These are phyloP conservation scores for Novumbra hubbsi DNA, from an alignment of 2,797 vertebrate genomes.

Conservation along the genomic window DNA sequence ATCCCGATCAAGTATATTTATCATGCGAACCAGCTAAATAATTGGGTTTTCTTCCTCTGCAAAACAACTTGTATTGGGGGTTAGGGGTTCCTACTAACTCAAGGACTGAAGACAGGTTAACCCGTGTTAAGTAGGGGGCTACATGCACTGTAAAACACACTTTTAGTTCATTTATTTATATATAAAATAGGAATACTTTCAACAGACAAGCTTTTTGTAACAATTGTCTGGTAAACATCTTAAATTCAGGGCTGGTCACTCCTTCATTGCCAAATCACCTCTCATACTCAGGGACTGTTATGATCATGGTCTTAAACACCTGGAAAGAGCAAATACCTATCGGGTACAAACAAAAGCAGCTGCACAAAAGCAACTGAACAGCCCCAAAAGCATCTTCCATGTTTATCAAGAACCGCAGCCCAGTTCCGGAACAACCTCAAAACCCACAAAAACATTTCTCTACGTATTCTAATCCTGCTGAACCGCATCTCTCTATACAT, in stretches of 20 bases:
- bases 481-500: too few species aligned
- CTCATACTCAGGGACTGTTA: too few species aligned
- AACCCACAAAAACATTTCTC: not conserved
- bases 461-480: not conserved
- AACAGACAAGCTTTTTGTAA: not conserved
- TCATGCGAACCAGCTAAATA: slow-evolving; percentile 37
- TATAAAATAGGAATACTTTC: not conserved
- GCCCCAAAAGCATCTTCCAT: too few species aligned
- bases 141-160: not conserved
- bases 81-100: slow-evolving; percentile 6
- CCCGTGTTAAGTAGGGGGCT: not conserved
- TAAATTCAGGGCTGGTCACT: too few species aligned
- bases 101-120: slow-evolving; percentile 17
- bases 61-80: not conserved
- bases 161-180: not conserved
- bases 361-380: too few species aligned
- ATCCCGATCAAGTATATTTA: slow-evolving; percentile 57
- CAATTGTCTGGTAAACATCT: not conserved
- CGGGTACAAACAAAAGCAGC: too few species aligned
- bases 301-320: not conserved
- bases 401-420: not conserved
- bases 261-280: not conserved
- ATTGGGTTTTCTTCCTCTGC: slow-evolving; percentile 36
- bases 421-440: not conserved
- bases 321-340: too few species aligned